These are phyloP conservation scores for Cossypha caffra DNA, from an alignment of 2,797 vertebrate genomes.

Conservation along the genomic window DNA sequence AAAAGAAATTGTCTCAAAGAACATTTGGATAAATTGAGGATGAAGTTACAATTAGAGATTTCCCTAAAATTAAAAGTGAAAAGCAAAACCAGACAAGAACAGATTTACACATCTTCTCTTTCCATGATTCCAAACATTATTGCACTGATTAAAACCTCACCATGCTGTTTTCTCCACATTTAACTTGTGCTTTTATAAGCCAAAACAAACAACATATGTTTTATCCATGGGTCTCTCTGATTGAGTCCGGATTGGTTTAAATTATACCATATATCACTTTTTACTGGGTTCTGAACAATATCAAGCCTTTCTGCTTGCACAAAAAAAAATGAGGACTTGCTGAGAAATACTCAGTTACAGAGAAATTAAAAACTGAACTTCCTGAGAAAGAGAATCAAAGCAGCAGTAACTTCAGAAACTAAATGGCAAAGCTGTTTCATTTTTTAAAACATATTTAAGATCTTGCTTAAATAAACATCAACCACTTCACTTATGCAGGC, in stretches of 20 bases:
- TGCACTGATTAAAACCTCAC: not conserved
- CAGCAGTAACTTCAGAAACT: not conserved
- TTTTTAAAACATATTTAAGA: not conserved
- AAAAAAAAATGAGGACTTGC: not conserved
- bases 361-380: not conserved
- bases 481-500: not conserved
- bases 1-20: slow-evolving; percentile 28
- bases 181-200: not conserved
- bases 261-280: not conserved
- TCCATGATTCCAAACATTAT: not conserved
- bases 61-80: not conserved
- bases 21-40: not conserved
- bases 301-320: not conserved
- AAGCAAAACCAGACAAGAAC: not conserved
- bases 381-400: not conserved
- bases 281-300: not conserved
- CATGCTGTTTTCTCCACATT: not conserved
- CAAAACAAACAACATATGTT: not conserved
- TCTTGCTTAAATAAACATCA: slow-evolving; percentile 38
- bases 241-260: not conserved
- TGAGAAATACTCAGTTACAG: not conserved
- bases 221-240: not conserved
- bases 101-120: not conserved
- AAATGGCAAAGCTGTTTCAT: not conserved
- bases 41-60: not conserved